Evolutionary conservation across 2,797 vertebrate genomes (phyloP).

Genomic region (Argyrosomus regius): DNA sequence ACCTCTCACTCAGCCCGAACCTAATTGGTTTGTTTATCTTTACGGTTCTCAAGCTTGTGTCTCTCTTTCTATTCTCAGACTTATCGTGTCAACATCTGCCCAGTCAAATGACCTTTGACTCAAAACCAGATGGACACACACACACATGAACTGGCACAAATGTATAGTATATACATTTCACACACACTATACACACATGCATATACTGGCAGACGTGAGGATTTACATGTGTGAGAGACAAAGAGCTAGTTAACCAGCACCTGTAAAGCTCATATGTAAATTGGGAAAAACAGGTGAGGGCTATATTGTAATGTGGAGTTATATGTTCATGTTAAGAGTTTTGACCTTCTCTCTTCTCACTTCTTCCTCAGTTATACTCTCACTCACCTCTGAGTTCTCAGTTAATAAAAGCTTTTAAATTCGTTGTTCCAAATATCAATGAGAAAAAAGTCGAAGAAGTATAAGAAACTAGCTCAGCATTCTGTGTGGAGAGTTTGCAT

Average conservation of each 20-base stretch:
- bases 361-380: not conserved
- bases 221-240: not conserved
- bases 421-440: too few relatives aligned
- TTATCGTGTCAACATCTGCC: constrained; percentile 31
- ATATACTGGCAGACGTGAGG: not conserved
- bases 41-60: constrained; percentile 19
- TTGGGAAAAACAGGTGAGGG: not conserved
- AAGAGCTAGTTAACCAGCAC: not conserved
- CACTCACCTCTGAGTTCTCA: not conserved
- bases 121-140: constrained; percentile 22
- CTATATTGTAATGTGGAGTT: not conserved
- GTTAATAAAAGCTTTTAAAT: constrained; percentile 14
- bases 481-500: not conserved
- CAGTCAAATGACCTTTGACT: constrained; percentile 46
- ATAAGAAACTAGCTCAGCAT: not conserved
- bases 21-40: constrained; percentile 36
- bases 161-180: not conserved
- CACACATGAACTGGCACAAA: not conserved
- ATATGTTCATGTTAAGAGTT: not conserved
- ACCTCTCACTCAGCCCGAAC: constrained; percentile 55
- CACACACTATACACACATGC: not conserved
- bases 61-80: constrained; percentile 33
- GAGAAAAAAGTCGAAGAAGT: not conserved
- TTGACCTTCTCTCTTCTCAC: constrained; percentile 8
- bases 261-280: not conserved